Evolutionary conservation across 2,797 vertebrate genomes (phyloP).

Genomic region (Peromyscus attwateri): DNA sequence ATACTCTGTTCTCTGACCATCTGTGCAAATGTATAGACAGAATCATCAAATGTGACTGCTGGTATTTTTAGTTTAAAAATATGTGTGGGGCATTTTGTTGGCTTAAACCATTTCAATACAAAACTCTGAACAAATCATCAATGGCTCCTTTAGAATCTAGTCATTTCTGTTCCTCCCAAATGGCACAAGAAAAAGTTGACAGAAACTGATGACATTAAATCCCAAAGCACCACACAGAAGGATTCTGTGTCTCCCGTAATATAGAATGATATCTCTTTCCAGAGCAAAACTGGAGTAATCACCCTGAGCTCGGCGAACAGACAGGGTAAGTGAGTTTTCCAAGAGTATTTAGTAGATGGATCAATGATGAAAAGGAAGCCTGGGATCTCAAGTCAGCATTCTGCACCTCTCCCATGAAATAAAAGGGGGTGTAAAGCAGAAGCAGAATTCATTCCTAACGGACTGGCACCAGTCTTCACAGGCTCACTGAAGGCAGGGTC

Average conservation of each 20-base stretch:
- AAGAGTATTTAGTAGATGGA: neutral
- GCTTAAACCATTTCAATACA: slow-evolving; percentile 54
- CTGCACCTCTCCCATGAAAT: neutral
- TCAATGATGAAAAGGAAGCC: slow-evolving; percentile 39
- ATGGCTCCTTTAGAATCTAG: slow-evolving; percentile 40
- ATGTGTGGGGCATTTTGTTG: neutral
- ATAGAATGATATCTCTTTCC: slow-evolving; percentile 51
- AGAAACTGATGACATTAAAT: slow-evolving; percentile 53
- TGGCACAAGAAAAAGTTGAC: neutral
- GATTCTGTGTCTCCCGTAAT: slow-evolving; percentile 50
- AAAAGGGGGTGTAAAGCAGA: neutral
- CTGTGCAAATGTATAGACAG: slow-evolving; percentile 58
- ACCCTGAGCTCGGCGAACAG: neutral
- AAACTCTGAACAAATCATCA: slow-evolving; percentile 58
- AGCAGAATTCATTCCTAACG: neutral
- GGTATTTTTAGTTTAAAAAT: slow-evolving; percentile 70
- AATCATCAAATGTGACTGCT: slow-evolving; percentile 48
- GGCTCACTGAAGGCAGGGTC: neutral
- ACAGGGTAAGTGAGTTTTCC: slow-evolving; percentile 35
- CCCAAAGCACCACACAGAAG: slow-evolving; percentile 26
- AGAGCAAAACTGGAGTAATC: slow-evolving; percentile 42
- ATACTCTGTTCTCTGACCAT: slow-evolving; percentile 24
- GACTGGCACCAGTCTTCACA: neutral
- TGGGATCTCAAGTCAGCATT: neutral
- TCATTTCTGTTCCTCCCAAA: slow-evolving; percentile 70